Percentiles rank a stretch among this genome's conserved stretches.
Conservation (phyloP, 2,888 invertebrate species). For the Seira ritae region DNA sequence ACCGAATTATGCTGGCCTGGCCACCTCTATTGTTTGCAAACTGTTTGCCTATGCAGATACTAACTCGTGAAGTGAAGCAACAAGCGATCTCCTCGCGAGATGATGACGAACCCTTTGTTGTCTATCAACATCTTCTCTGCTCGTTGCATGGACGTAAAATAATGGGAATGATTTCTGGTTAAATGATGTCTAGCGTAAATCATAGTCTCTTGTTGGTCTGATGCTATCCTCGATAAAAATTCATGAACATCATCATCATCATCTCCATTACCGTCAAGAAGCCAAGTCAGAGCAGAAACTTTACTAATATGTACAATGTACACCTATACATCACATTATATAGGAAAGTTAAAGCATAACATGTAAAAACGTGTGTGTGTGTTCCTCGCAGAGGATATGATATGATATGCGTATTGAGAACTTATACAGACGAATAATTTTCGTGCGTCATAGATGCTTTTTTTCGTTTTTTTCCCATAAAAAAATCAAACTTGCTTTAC, state of each 20-base stretch:
- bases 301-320: background rate
- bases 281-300: background rate
- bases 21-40: background rate
- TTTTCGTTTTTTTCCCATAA: constrained; percentile 55
- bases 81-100: background rate
- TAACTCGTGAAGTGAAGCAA: constrained; percentile 30
- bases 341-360: background rate
- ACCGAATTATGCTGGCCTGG: too few relatives aligned
- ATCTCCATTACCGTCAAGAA: constrained; percentile 18
- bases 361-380: constrained; percentile 17
- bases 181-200: constrained; percentile 64
- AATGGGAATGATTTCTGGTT: constrained; percentile 50
- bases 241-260: constrained; percentile 51
- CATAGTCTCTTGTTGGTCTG: constrained; percentile 51
- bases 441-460: constrained; percentile 60
- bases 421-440: constrained; percentile 47
- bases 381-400: background rate
- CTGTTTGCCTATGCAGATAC: too few relatives aligned
- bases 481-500: constrained; percentile 44
- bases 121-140: constrained; percentile 36
- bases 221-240: constrained; percentile 64
- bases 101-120: constrained; percentile 56
- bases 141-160: constrained; percentile 30
- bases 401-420: background rate
- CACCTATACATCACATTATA: background rate